Evolutionary conservation across 2,797 vertebrate genomes (phyloP).

Genomic region (Acrossocheilus wenchowensis): DNA sequence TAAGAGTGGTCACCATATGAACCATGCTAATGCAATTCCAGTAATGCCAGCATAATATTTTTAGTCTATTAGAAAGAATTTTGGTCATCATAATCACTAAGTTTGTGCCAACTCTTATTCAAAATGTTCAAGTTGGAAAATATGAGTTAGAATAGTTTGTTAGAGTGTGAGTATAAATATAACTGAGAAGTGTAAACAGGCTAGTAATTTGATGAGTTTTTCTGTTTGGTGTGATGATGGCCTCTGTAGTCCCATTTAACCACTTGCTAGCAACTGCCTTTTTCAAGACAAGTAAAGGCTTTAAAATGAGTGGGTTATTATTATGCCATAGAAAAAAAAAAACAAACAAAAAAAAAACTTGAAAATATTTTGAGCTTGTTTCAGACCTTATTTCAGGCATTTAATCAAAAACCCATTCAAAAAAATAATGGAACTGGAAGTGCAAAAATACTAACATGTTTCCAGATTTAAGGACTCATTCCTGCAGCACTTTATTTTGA

Average conservation of each 20-base stretch:
- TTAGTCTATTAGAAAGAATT: background rate
- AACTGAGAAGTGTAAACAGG: background rate
- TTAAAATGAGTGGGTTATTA: background rate
- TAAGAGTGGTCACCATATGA: background rate
- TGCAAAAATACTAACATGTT: background rate
- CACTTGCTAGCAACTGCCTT: background rate
- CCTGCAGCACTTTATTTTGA: background rate
- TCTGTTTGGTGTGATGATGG: background rate
- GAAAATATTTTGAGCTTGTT: background rate
- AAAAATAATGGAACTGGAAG: background rate
- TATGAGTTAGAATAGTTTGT: background rate
- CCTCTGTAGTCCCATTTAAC: background rate
- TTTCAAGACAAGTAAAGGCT: background rate
- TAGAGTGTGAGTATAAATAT: background rate
- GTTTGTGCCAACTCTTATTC: too few species aligned
- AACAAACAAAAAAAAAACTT: background rate
- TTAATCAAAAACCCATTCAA: background rate
- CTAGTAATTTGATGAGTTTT: background rate
- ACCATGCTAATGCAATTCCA: background rate
- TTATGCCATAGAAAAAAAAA: background rate
- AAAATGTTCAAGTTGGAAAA: background rate
- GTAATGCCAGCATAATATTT: background rate
- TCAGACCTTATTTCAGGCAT: background rate
- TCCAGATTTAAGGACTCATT: background rate
- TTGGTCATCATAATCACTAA: background rate